phyloP scores from a whole-genome alignment of 2,797 vertebrate species.

The Cyclura pinguis region DNA sequence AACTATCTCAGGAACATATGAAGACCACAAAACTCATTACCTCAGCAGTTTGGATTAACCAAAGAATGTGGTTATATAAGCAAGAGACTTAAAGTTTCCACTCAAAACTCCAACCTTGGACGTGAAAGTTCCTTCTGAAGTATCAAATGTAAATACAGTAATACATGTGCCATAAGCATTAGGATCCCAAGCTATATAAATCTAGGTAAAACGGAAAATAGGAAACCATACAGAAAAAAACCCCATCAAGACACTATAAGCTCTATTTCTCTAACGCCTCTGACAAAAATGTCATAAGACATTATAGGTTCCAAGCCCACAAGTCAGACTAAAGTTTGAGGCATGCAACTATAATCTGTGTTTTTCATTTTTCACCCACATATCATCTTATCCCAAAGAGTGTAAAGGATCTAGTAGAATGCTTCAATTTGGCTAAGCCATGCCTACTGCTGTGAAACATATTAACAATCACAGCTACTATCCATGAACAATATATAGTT shows the following conservation, averaged over 20 bases:
- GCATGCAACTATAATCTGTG: background rate
- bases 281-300: background rate
- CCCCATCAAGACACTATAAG: background rate
- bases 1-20: constrained; percentile 74
- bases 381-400: background rate
- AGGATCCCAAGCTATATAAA: constrained; percentile 33
- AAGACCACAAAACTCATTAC: constrained; percentile 77
- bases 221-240: background rate
- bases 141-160: constrained; percentile 63
- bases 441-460: background rate
- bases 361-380: background rate
- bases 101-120: constrained; percentile 70
- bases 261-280: background rate
- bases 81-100: constrained; percentile 75
- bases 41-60: constrained; percentile 77
- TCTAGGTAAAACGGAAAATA: constrained; percentile 54
- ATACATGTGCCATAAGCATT: constrained; percentile 65
- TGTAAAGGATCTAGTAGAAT: background rate
- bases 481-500: background rate
- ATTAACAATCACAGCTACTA: background rate
- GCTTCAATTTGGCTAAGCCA: background rate
- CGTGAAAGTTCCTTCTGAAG: constrained; percentile 66
- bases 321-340: background rate
- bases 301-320: background rate
- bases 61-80: constrained; percentile 77